phyloP scores from a whole-genome alignment of 2,113 vertebrate genomes.

The Tyrannus savana region DNA sequence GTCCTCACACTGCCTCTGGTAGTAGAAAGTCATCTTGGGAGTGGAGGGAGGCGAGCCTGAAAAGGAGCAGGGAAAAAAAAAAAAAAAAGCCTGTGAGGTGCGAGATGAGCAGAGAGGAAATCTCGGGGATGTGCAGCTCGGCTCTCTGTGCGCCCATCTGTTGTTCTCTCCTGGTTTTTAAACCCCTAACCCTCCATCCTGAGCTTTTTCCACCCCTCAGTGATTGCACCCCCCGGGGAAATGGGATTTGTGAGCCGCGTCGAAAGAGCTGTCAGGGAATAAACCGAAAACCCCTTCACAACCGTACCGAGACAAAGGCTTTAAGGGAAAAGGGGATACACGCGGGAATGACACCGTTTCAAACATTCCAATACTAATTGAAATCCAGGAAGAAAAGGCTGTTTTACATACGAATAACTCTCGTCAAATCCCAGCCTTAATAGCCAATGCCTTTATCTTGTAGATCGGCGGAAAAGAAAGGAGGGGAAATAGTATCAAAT shows the following conservation, averaged over 20 bases:
- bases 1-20: constrained; percentile 28
- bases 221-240: neutral
- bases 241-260: fast-evolving
- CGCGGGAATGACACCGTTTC: neutral
- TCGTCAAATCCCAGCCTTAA: neutral
- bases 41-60: neutral
- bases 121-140: neutral
- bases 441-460: neutral
- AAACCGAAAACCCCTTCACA: neutral
- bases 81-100: neutral
- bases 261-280: neutral
- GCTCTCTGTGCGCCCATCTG: neutral
- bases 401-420: neutral
- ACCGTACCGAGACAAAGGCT: fast-evolving
- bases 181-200: neutral
- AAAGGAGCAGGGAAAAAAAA: neutral
- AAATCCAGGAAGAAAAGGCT: neutral
- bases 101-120: fast-evolving
- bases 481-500: fast-evolving
- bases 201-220: neutral
- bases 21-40: constrained; percentile 13
- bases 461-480: fast-evolving
- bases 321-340: fast-evolving
- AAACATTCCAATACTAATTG: neutral
- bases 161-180: neutral